Percentiles rank a stretch among this genome's conserved stretches.
phyloP scores from a whole-genome alignment of 2,888 invertebrate genomes.

The Horisme vitalbata region DNA sequence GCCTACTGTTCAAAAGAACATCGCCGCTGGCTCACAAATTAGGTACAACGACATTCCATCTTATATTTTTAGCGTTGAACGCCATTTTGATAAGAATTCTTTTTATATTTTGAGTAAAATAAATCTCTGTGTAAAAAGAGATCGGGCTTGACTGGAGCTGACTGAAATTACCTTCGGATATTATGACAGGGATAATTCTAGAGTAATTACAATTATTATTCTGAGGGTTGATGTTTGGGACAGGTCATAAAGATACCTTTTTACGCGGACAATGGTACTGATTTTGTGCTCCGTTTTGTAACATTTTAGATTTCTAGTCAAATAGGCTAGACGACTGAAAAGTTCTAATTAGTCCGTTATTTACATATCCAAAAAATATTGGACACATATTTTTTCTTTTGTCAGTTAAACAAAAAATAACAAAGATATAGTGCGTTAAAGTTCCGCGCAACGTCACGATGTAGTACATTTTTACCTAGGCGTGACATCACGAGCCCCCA shows the following conservation, averaged over 20 bases:
- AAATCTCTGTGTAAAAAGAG: slow-evolving; percentile 21
- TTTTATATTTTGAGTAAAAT: slow-evolving; percentile 25
- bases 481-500: too few relatives aligned
- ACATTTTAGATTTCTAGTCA: too few relatives aligned
- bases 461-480: too few relatives aligned
- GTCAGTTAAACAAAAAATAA: too few relatives aligned
- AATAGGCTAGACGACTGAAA: too few relatives aligned
- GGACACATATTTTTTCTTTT: too few relatives aligned
- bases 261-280: too few relatives aligned
- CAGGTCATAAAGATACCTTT: slow-evolving; percentile 2
- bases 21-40: slow-evolving; percentile 35
- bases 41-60: slow-evolving; percentile 45
- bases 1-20: slow-evolving; percentile 39
- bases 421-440: too few relatives aligned
- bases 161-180: slow-evolving; percentile 18
- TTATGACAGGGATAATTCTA: slow-evolving; percentile 12
- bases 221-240: slow-evolving; percentile 1
- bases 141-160: slow-evolving; percentile 16
- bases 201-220: slow-evolving; percentile 6
- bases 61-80: slow-evolving; percentile 49
- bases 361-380: too few relatives aligned
- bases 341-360: too few relatives aligned
- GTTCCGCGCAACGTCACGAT: too few relatives aligned
- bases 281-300: too few relatives aligned
- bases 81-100: slow-evolving; percentile 26